These are phyloP conservation scores for Loris lydekkerianus DNA, from an alignment of 2,797 vertebrate species.

Conservation along the genomic window DNA sequence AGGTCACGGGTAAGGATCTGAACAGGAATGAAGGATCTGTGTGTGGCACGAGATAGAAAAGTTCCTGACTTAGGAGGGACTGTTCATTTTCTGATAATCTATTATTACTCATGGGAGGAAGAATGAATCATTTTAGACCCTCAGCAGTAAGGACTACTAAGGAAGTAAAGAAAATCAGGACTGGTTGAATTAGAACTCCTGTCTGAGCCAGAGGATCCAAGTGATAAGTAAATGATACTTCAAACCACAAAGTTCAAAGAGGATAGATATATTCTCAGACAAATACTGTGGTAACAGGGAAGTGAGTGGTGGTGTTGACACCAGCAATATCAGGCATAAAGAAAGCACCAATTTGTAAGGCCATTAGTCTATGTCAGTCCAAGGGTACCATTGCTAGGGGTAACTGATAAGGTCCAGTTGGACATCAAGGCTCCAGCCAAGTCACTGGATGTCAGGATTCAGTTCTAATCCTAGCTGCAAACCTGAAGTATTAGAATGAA, in stretches of 20 bases:
- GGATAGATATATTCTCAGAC: neutral
- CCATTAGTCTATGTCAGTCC: neutral
- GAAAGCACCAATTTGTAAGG: neutral
- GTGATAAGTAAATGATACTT: neutral
- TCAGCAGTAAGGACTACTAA: neutral
- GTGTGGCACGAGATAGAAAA: neutral
- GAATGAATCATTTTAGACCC: neutral
- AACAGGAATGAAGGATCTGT: neutral
- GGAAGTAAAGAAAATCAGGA: neutral
- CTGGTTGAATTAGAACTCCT: slow-evolving; percentile 11
- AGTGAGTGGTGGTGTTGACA: neutral
- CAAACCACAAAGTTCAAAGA: neutral
- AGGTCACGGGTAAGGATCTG: neutral
- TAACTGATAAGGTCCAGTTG: neutral
- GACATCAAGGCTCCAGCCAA: neutral
- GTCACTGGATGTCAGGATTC: neutral
- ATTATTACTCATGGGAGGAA: neutral
- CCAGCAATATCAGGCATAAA: neutral
- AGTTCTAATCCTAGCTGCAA: neutral
- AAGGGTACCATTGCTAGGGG: neutral
- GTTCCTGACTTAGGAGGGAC: neutral
- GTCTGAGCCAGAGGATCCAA: neutral
- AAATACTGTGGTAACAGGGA: neutral
- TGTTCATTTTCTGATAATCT: neutral
- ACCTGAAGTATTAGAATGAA: neutral